Conservation (phyloP, 2,888 invertebrate genomes). For the Phytoseiulus persimilis region DNA sequence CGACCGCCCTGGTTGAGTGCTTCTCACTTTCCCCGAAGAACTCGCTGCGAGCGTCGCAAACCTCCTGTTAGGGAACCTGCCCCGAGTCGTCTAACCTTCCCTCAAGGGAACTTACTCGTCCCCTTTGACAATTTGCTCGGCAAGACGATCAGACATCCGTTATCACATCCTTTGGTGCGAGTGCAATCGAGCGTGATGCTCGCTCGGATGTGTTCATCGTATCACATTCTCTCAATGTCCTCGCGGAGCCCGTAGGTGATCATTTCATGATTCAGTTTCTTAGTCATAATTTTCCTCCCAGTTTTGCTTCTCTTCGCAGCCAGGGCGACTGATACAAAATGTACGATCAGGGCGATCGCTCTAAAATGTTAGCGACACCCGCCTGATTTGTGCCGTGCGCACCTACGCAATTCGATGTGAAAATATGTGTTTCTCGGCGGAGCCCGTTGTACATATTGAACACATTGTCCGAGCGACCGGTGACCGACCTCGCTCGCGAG, state of each 20-base stretch:
- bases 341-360: background rate
- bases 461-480: background rate
- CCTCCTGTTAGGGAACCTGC: background rate
- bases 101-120: background rate
- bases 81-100: background rate
- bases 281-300: background rate
- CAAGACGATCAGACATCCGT: background rate
- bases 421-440: background rate
- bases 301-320: too few relatives aligned
- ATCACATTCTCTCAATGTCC: background rate
- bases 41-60: background rate
- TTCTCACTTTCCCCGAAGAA: too few relatives aligned
- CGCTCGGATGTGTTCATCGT: background rate
- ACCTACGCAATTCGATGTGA: background rate
- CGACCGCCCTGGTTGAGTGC: too few relatives aligned
- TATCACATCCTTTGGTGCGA: background rate
- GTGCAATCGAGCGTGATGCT: background rate
- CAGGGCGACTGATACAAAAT: too few relatives aligned
- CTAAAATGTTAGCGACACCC: background rate
- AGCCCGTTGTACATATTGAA: background rate
- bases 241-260: background rate
- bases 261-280: background rate
- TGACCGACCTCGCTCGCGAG: background rate
- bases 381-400: background rate
- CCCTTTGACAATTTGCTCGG: background rate